Conservation (phyloP, 1,140 invertebrate genomes). For the Lineus longissimus region DNA sequence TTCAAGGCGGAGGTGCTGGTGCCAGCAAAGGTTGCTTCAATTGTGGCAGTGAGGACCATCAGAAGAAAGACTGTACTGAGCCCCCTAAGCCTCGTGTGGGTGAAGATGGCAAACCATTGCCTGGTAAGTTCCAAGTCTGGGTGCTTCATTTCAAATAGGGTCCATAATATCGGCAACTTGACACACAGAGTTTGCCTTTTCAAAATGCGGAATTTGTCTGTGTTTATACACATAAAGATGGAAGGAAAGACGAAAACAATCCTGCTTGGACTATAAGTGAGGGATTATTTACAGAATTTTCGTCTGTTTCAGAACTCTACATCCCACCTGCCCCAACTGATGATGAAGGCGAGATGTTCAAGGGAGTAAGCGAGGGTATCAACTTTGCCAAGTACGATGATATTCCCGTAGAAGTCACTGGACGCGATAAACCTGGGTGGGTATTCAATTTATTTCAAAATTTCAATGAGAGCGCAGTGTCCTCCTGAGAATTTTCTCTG, state of each 20-base stretch:
- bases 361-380: constrained; percentile 71
- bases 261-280: no score
- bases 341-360: constrained; percentile 64
- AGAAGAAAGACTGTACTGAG: background rate
- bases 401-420: constrained; percentile 73
- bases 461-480: background rate
- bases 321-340: constrained; percentile 70
- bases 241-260: background rate
- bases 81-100: background rate
- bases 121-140: background rate
- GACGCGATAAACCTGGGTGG: constrained; percentile 62
- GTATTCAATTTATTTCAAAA: background rate
- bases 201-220: background rate
- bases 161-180: background rate
- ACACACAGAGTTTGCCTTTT: background rate
- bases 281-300: no score
- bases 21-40: background rate
- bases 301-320: constrained; percentile 56
- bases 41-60: background rate
- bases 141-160: background rate
- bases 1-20: constrained; percentile 16
- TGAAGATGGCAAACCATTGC: background rate
- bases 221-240: background rate
- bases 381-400: constrained; percentile 85
- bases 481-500: no score